Percentiles rank a stretch among this genome's conserved stretches.
These are phyloP conservation scores for Macrosoma leucophasiata DNA, from an alignment of 2,888 invertebrate genomes.

Conservation along the genomic window DNA sequence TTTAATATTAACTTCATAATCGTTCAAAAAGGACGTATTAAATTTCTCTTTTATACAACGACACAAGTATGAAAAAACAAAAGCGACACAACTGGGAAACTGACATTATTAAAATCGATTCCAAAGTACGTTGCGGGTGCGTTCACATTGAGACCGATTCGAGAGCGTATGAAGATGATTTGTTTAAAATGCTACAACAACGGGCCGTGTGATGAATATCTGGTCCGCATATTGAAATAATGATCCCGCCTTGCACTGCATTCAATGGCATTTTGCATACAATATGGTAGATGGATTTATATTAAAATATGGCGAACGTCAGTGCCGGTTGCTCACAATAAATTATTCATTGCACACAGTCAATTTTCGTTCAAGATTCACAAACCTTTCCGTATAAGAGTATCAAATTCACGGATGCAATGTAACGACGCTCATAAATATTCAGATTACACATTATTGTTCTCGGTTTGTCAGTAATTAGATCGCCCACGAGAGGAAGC, in stretches of 20 bases:
- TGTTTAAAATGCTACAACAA: constrained; percentile 69
- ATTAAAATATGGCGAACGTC: constrained; percentile 74
- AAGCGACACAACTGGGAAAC: constrained; percentile 21
- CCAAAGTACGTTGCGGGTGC: constrained; percentile 31
- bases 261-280: constrained; percentile 76
- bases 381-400: constrained; percentile 49
- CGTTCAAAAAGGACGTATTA: too few species aligned
- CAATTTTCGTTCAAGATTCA: constrained; percentile 70
- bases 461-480: constrained; percentile 70
- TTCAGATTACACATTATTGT: constrained; percentile 72
- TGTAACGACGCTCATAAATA: constrained; percentile 57
- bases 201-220: constrained; percentile 68
- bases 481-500: constrained; percentile 70
- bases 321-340: constrained; percentile 68
- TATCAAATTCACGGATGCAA: constrained; percentile 62
- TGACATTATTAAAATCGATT: constrained; percentile 54
- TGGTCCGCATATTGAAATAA: constrained; percentile 70
- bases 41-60: too few species aligned
- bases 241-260: constrained; percentile 71
- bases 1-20: too few species aligned
- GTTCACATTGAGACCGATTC: constrained; percentile 38
- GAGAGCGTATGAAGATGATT: constrained; percentile 71
- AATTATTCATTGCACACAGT: constrained; percentile 72
- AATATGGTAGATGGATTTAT: constrained; percentile 75
- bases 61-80: too few species aligned